Conservation (phyloP, 2,888 invertebrate species). For the Drosophila anomalata region DNA sequence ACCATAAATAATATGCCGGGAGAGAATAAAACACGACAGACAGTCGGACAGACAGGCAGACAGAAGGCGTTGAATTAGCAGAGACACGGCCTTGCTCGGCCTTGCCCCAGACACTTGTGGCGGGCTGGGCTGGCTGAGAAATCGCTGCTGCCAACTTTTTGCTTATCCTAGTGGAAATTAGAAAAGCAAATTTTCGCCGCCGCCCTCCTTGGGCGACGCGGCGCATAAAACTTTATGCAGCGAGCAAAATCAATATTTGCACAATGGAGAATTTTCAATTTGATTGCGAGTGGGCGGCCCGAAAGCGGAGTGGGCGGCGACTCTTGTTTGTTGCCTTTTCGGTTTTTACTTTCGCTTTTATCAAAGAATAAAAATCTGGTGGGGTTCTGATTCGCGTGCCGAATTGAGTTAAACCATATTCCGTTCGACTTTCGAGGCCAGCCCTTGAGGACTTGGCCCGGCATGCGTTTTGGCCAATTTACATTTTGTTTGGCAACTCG, state of each 20-base stretch:
- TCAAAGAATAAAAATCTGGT: slow-evolving; percentile 30
- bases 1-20: slow-evolving; percentile 65
- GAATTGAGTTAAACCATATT: slow-evolving; percentile 70
- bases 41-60: slow-evolving; percentile 30
- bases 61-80: slow-evolving; percentile 70
- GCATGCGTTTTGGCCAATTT: slow-evolving; percentile 52
- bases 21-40: slow-evolving; percentile 23
- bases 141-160: slow-evolving; percentile 31
- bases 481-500: slow-evolving; percentile 43
- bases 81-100: slow-evolving; percentile 38
- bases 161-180: slow-evolving; percentile 46
- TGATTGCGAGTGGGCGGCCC: slow-evolving; percentile 33
- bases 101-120: slow-evolving; percentile 60
- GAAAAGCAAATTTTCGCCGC: slow-evolving; percentile 43
- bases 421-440: slow-evolving; percentile 37
- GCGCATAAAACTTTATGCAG: slow-evolving; percentile 51
- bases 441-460: slow-evolving; percentile 29
- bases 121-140: slow-evolving; percentile 47
- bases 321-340: slow-evolving; percentile 33
- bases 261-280: slow-evolving; percentile 53
- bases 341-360: slow-evolving; percentile 19
- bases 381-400: slow-evolving; percentile 39
- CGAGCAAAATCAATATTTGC: slow-evolving; percentile 73
- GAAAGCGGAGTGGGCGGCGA: not conserved
- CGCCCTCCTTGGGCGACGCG: slow-evolving; percentile 13